A percentile compares a stretch with the other conserved stretches of the same genome.
These are phyloP conservation scores for Drosophila eohydei DNA, from an alignment of 2,888 invertebrate genomes.

Conservation along the genomic window DNA sequence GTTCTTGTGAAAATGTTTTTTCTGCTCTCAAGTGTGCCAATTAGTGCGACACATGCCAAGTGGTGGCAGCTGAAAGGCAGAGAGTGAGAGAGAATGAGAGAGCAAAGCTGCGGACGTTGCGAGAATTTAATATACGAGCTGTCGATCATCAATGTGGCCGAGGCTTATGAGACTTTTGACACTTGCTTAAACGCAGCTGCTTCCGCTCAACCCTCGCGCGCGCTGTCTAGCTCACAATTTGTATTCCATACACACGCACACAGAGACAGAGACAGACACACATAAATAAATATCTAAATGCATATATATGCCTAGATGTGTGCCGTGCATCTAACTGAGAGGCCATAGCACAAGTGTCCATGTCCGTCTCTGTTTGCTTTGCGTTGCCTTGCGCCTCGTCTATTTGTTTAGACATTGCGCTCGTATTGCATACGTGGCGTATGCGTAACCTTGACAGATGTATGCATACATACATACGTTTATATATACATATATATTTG, in stretches of 20 bases:
- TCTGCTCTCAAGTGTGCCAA: constrained; percentile 48
- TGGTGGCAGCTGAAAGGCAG: neutral
- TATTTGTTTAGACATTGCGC: constrained; percentile 77
- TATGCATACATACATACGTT: constrained; percentile 24
- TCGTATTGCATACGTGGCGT: constrained; percentile 73
- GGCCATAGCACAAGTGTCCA: constrained; percentile 72
- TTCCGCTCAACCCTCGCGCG: constrained; percentile 11
- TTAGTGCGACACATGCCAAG: constrained; percentile 34
- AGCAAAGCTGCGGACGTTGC: neutral
- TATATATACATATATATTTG: constrained; percentile 5
- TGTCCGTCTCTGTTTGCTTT: constrained; percentile 71
- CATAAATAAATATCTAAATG: constrained; percentile 4
- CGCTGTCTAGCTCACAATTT: constrained; percentile 38
- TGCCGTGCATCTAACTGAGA: constrained; percentile 26
- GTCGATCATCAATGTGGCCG: constrained; percentile 43
- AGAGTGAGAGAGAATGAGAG: neutral
- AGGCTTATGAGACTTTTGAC: constrained; percentile 59
- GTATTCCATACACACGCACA: constrained; percentile 34
- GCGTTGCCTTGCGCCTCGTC: constrained; percentile 70
- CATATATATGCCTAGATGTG: constrained; percentile 4
- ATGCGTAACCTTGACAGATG: constrained; percentile 77
- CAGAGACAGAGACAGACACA: constrained; percentile 2
- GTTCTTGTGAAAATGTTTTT: constrained; percentile 43
- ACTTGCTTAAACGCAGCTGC: constrained; percentile 44
- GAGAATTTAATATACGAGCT: constrained; percentile 31